Conservation (phyloP, 2,888 invertebrate genomes). For the Gastracanthus pulcherrimus region DNA sequence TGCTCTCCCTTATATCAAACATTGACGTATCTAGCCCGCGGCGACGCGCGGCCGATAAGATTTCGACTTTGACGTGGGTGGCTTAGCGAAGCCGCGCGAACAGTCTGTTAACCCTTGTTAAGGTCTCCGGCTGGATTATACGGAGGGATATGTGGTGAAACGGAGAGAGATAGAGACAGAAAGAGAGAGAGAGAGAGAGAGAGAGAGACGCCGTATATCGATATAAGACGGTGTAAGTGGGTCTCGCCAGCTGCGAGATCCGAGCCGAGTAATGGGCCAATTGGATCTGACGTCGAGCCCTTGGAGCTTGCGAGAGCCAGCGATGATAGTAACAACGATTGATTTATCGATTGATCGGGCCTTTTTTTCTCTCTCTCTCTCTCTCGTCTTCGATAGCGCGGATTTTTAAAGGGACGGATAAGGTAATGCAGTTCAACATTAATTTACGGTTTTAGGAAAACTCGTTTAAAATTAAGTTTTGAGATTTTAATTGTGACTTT, state of each 20-base stretch:
- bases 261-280: background rate
- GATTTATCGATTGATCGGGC: background rate
- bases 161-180: too few relatives aligned
- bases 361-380: too few relatives aligned
- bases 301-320: background rate
- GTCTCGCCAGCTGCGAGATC: background rate
- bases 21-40: background rate
- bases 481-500: too few relatives aligned
- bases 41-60: slow-evolving; percentile 26
- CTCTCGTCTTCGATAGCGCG: too few relatives aligned
- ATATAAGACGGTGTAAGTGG: background rate
- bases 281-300: background rate
- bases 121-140: slow-evolving; percentile 9
- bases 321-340: background rate
- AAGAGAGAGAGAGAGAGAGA: too few relatives aligned
- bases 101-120: slow-evolving; percentile 33
- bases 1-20: background rate
- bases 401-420: too few relatives aligned
- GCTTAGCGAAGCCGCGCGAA: background rate
- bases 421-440: too few relatives aligned
- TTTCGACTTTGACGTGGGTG: background rate
- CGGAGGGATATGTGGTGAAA: background rate
- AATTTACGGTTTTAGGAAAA: too few relatives aligned
- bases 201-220: background rate
- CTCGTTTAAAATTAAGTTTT: too few relatives aligned